Percentiles rank a stretch among this genome's conserved stretches.
phyloP scores from a whole-genome alignment of 2,113 vertebrate genomes.

The Chlamydotis undulata region DNA sequence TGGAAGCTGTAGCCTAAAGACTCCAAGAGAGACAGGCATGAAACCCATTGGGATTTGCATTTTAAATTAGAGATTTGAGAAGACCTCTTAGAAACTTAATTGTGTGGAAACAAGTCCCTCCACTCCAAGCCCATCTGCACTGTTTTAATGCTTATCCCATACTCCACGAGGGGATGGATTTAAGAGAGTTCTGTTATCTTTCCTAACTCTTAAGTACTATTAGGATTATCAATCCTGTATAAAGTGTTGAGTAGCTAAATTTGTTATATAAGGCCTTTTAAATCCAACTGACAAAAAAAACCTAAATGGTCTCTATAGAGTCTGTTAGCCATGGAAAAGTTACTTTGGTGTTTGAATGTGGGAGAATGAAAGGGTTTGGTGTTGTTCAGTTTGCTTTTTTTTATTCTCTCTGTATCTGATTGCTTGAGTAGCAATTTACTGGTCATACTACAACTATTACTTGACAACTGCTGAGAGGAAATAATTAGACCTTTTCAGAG shows the following conservation, averaged over 20 bases:
- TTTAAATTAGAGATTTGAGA: not conserved
- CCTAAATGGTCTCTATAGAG: not conserved
- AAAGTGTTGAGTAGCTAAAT: not conserved
- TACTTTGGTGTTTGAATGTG: not conserved
- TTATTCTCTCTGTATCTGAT: not conserved
- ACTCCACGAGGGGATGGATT: not conserved
- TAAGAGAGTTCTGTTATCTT: not conserved
- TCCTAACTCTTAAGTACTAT: not conserved
- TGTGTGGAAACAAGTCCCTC: not conserved
- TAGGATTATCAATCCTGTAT: not conserved
- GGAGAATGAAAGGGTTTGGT: not conserved
- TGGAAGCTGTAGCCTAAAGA: not conserved
- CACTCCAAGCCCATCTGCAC: not conserved
- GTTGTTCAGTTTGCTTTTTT: not conserved
- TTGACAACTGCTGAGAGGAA: not conserved
- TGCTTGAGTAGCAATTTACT: slow-evolving; percentile 29
- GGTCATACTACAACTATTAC: not conserved
- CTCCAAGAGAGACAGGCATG: not conserved
- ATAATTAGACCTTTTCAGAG: slow-evolving; percentile 8
- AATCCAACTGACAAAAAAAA: not conserved
- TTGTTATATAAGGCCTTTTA: not conserved
- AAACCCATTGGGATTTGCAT: not conserved
- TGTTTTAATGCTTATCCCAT: not conserved
- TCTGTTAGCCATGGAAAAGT: not conserved
- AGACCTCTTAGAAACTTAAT: not conserved